Percentiles rank a stretch among this genome's conserved stretches.
These are phyloP conservation scores for Psittacara wagleri DNA, from an alignment of 2,113 vertebrate species.

Conservation along the genomic window DNA sequence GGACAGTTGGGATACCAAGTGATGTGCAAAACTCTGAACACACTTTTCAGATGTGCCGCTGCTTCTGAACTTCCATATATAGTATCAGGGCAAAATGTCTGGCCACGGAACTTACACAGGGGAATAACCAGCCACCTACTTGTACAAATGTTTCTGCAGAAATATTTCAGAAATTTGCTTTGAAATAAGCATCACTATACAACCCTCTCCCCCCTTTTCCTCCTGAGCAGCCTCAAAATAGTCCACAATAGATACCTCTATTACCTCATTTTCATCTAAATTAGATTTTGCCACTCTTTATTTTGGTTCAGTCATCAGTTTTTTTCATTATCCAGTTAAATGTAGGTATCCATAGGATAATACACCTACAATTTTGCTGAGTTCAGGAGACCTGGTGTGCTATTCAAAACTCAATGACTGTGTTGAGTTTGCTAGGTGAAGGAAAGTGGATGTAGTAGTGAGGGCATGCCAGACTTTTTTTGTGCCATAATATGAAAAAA, in stretches of 20 bases:
- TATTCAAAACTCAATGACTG: background rate
- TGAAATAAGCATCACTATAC: background rate
- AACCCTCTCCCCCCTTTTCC: background rate
- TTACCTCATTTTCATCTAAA: conserved; percentile 16
- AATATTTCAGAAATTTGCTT: background rate
- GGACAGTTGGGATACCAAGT: background rate
- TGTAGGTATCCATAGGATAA: background rate
- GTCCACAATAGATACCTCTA: background rate
- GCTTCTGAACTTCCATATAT: background rate
- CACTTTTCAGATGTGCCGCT: background rate
- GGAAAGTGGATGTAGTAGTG: background rate
- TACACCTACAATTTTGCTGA: background rate
- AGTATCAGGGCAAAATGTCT: background rate
- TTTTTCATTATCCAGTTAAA: background rate
- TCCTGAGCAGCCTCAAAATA: background rate
- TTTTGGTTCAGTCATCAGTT: background rate
- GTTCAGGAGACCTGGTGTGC: background rate
- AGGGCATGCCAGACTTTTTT: background rate
- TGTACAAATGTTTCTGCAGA: background rate
- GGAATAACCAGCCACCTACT: background rate
- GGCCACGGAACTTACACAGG: background rate
- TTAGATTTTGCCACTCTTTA: background rate
- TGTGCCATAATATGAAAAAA: background rate
- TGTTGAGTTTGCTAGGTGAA: background rate
- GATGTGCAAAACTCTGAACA: background rate